Base-by-base conservation (phyloP, 2,797 vertebrate species). In the Phalloptychus januarius region DNA sequence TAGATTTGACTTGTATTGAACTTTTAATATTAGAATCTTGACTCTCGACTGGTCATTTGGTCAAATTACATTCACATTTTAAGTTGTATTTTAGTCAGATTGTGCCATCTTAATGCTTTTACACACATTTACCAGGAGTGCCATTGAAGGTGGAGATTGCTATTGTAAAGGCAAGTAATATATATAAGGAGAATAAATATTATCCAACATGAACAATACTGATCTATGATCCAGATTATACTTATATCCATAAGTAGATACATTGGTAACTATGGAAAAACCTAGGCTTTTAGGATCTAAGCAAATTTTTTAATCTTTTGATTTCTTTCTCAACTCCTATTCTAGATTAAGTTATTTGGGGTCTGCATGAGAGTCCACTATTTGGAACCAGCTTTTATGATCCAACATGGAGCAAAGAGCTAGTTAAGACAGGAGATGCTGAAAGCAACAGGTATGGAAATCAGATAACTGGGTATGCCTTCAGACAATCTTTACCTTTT, bases 401-500 rank as follows among this genome's bases (percentile, higher is more conserved):
- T 7, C 65, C 20, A 67, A 70, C 36, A 13, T 69, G 23, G 65
- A 69, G 38, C 36, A 67, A 67, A 40, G 36, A 42, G 23, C 20
- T 13, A 10, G 23, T 69, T 42, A n/a, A n/a, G 20, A 2, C 12
- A 44, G 44, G 40, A 70, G 5, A 28, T 44, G 25, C 67, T 28
- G 67, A 70, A 28, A 70, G 25, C 67, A 67, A 25, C 36, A 44
- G 67, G 40, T 70, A 38, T 15, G 25, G 12, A 28, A 44, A 70
- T 70, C 67, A 44, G 40, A 79, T 23, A 80, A 72, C 1, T 54
- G 79, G n/a, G 31, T 67, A 72, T n/a, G 40, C 56, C 54, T 86
- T 79, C 44, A 80, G 85, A 91, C 87, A 87, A 83, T 85, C 81
- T 73, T 42, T 75, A 73, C 48, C 52, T 75, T 20, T 2, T 7